Conservation (phyloP, 2,888 invertebrate genomes). For the Keiferia lycopersicella region DNA sequence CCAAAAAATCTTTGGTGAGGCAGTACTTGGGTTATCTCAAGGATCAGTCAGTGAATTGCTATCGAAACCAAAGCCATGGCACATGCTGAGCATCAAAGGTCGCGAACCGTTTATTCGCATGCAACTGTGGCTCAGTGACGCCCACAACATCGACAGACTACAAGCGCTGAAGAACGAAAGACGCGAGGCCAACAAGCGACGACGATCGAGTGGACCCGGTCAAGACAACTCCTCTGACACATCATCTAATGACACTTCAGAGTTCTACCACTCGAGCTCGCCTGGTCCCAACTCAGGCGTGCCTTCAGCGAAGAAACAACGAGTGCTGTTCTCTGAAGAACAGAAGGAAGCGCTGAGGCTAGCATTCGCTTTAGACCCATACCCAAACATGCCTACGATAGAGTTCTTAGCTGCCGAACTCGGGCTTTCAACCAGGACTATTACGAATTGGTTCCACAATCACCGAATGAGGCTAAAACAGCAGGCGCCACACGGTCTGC, state of each 20-base stretch:
- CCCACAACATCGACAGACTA: constrained; percentile 95
- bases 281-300: constrained; percentile 88
- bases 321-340: constrained; percentile 98
- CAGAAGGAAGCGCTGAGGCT: constrained; percentile 97
- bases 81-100: constrained; percentile 98
- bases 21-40: constrained; percentile 97
- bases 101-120: constrained; percentile 97
- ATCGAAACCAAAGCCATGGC: constrained; percentile 99
- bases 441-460: constrained; percentile 99
- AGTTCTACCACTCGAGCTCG: constrained; percentile 92
- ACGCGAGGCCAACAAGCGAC: constrained; percentile 94
- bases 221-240: constrained; percentile 94
- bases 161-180: constrained; percentile 95
- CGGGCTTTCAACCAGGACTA: constrained; percentile 95
- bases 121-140: constrained; percentile 98
- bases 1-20: constrained; percentile 99
- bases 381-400: constrained; percentile 97
- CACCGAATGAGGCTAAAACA: constrained; percentile 99
- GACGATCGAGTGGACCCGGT: constrained; percentile 90
- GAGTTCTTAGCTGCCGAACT: constrained; percentile 96
- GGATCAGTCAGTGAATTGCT: constrained; percentile 98
- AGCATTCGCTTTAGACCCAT: constrained; percentile 97
- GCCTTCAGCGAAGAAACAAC: constrained; percentile 95
- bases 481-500: constrained; percentile 89
- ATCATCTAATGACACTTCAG: constrained; percentile 93